A percentile compares a stretch with the other conserved stretches of the same genome.
Evolutionary conservation across 2,797 vertebrate genomes (phyloP).

Genomic region (Bradypus variegatus): DNA sequence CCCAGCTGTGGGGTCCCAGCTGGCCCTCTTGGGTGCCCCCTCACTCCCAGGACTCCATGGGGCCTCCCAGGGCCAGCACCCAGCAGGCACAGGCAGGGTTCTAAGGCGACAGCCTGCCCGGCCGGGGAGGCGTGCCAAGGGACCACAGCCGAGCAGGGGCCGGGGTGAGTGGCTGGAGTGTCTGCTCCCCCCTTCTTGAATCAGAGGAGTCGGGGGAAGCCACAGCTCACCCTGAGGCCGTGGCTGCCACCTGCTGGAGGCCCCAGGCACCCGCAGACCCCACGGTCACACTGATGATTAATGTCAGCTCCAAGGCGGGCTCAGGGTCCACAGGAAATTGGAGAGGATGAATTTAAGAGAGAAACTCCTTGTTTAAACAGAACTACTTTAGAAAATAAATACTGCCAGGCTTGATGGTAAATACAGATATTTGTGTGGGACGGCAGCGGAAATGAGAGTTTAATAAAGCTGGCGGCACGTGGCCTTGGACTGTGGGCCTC

Average conservation of each 20-base stretch:
- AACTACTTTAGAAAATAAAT: conserved; percentile 64
- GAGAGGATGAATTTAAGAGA: conserved; percentile 59
- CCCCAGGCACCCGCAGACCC: neutral
- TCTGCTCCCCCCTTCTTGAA: neutral
- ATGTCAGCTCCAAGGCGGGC: neutral
- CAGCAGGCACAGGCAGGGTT: no score
- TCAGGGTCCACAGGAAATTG: conserved; percentile 43
- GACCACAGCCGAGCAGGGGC: neutral
- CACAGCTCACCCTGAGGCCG: rapidly evolving
- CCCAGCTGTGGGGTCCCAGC: no score
- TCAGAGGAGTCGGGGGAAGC: neutral
- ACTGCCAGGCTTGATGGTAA: conserved; percentile 52
- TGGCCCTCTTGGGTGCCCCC: no score
- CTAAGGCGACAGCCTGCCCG: no score
- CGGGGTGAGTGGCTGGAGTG: neutral
- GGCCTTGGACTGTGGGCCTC: neutral
- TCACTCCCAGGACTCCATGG: no score
- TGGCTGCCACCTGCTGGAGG: neutral
- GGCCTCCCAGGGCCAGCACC: no score
- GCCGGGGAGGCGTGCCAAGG: no score
- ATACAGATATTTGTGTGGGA: conserved; percentile 47
- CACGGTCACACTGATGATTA: conserved; percentile 54
- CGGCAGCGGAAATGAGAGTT: no score
- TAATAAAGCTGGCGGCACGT: neutral
- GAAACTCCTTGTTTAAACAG: conserved; percentile 64